phyloP scores from a whole-genome alignment of 2,113 vertebrate genomes.

The Xenopus tropicalis region UCB_Xtro_10.0 CM004447.2:137513001-137513500 shows the following conservation, averaged over 20 bases:
- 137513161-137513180: slow-evolving; percentile 96
- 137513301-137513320: slow-evolving; percentile 53
- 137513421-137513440: slow-evolving; percentile 82
- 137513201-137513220: slow-evolving; percentile 99
- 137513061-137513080: too few relatives aligned
- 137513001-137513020: too few relatives aligned
- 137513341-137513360: too few relatives aligned
- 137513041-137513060: too few relatives aligned
- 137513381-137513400: slow-evolving; percentile 85
- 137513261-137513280: slow-evolving; percentile 88
- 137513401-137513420: slow-evolving; percentile 89
- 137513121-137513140: too few relatives aligned
- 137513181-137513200: slow-evolving; percentile 95
- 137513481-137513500: not conserved
- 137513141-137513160: slow-evolving; percentile 68
- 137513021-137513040: too few relatives aligned
- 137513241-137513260: slow-evolving; percentile 97
- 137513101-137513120: too few relatives aligned
- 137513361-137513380: slow-evolving; percentile 68
- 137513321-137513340: too few relatives aligned
- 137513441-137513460: slow-evolving; percentile 84
- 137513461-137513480: slow-evolving; percentile 66
- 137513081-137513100: too few relatives aligned
- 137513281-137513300: slow-evolving; percentile 92
- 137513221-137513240: slow-evolving; percentile 95